Conservation (phyloP, 2,797 vertebrate species). For the Petrocephalus schoutedeni region DNA sequence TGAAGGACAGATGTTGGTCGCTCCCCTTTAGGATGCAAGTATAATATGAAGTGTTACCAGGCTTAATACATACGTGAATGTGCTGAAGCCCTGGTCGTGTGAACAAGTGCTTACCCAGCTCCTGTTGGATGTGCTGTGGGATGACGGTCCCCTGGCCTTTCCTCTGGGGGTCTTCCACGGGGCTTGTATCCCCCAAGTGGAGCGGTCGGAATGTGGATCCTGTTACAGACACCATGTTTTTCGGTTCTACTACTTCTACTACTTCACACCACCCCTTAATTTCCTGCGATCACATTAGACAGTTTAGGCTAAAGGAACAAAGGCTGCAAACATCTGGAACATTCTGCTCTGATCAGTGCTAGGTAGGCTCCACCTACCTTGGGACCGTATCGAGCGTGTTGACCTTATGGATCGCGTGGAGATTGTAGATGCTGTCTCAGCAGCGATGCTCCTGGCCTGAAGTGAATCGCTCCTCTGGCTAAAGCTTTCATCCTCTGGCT, state of each 20-base stretch:
- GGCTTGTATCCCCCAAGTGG: conserved; percentile 53
- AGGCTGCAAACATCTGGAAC: background rate
- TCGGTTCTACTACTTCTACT: background rate
- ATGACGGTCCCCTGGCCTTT: conserved; percentile 73
- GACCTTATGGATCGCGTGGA: conserved; percentile 61
- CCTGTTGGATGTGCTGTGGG: conserved; percentile 83
- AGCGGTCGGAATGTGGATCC: conserved; percentile 70
- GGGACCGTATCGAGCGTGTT: conserved; percentile 65
- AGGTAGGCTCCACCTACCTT: conserved; percentile 53
- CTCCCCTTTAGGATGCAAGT: background rate
- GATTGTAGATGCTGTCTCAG: conserved; percentile 56
- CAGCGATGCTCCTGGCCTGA: conserved; percentile 59
- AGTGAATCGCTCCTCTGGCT: conserved; percentile 58
- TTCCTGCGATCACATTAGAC: background rate
- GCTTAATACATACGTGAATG: background rate
- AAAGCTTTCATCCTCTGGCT: conserved; percentile 63
- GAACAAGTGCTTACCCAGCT: conserved; percentile 71
- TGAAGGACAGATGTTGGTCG: background rate
- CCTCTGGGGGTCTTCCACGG: conserved; percentile 58
- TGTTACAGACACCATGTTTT: conserved; percentile 29
- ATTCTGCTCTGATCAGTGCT: background rate
- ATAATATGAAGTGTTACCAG: background rate
- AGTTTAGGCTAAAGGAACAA: background rate
- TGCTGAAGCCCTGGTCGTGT: background rate
- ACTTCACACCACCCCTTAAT: background rate